A percentile compares a stretch with the other conserved stretches of the same genome.
Evolutionary conservation across 1,140 invertebrate genomes (phyloP).

Genomic region (Bombus soroeensis): DNA sequence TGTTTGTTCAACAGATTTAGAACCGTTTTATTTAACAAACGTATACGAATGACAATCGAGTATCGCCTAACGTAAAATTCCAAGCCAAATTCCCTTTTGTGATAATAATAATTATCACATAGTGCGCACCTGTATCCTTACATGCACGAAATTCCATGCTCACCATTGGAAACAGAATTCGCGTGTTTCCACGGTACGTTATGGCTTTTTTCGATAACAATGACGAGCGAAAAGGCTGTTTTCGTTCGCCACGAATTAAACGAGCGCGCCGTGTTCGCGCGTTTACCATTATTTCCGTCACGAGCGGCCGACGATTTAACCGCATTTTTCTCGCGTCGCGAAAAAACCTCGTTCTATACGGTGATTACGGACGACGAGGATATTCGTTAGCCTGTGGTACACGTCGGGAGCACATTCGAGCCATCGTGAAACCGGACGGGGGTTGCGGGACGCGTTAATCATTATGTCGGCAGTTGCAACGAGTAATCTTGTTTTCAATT

Average conservation of each 20-base stretch:
- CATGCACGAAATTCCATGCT: neutral
- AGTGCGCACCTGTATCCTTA: neutral
- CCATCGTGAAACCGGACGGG: neutral
- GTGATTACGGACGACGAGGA: constrained; percentile 52
- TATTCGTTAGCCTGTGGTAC: constrained; percentile 51
- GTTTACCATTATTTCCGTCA: constrained; percentile 37
- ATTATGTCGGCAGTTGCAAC: constrained; percentile 48
- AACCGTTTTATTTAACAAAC: too few species aligned
- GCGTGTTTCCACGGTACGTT: neutral
- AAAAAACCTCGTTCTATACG: constrained; percentile 50
- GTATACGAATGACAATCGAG: too few species aligned
- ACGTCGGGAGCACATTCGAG: constrained; percentile 14
- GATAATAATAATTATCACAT: neutral
- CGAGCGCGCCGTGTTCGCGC: constrained; percentile 2
- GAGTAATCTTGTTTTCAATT: constrained; percentile 30
- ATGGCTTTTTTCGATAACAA: neutral
- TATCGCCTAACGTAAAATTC: too few species aligned
- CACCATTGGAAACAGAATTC: neutral
- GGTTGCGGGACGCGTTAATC: constrained; percentile 45
- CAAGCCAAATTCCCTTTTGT: too few species aligned
- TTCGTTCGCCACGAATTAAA: constrained; percentile 37
- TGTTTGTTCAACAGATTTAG: too few species aligned
- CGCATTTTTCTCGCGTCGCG: constrained; percentile 34
- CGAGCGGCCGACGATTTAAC: constrained; percentile 31
- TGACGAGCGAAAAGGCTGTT: constrained; percentile 7